Conservation (phyloP, 2,888 invertebrate species). For the Pheosia gnoma region DNA sequence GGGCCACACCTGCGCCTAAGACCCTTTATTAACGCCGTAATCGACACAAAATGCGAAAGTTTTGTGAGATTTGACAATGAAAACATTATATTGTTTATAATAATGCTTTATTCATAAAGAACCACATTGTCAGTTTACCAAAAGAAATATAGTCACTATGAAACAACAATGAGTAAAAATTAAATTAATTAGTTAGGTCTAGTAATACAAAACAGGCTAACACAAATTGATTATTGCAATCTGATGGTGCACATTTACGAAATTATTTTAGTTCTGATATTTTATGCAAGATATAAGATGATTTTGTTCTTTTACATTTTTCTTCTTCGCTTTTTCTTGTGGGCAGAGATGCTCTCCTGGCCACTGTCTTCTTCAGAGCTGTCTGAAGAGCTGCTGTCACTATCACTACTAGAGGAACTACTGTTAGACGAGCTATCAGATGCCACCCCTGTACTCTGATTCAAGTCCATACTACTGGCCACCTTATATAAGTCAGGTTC, state of each 20-base stretch:
- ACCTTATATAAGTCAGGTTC: slow-evolving; percentile 91
- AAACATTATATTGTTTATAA: slow-evolving; percentile 17
- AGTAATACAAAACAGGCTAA: slow-evolving; percentile 72
- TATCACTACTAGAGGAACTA: slow-evolving; percentile 89
- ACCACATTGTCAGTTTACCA: slow-evolving; percentile 49
- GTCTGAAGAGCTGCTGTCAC: slow-evolving; percentile 79
- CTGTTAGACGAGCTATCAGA: slow-evolving; percentile 97
- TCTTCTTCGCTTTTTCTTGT: slow-evolving; percentile 90
- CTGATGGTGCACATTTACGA: slow-evolving; percentile 31
- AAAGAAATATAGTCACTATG: slow-evolving; percentile 52
- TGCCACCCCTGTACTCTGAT: slow-evolving; percentile 94
- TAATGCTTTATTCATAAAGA: slow-evolving; percentile 59
- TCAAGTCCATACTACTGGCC: slow-evolving; percentile 93
- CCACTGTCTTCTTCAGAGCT: slow-evolving; percentile 91
- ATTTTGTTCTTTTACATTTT: slow-evolving; percentile 67
- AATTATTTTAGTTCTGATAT: slow-evolving; percentile 48
- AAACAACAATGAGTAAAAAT: slow-evolving; percentile 55
- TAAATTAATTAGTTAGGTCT: slow-evolving; percentile 55
- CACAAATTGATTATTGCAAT: slow-evolving; percentile 48
- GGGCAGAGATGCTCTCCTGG: slow-evolving; percentile 94
- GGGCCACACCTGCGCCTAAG: too few species aligned
- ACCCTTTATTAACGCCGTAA: too few species aligned
- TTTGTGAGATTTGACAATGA: background rate
- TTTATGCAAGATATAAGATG: slow-evolving; percentile 49
- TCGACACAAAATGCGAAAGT: too few species aligned